Base-by-base conservation (phyloP, 2,888 invertebrate genomes). In the Hydrotaea cyrtoneurina region DNA sequence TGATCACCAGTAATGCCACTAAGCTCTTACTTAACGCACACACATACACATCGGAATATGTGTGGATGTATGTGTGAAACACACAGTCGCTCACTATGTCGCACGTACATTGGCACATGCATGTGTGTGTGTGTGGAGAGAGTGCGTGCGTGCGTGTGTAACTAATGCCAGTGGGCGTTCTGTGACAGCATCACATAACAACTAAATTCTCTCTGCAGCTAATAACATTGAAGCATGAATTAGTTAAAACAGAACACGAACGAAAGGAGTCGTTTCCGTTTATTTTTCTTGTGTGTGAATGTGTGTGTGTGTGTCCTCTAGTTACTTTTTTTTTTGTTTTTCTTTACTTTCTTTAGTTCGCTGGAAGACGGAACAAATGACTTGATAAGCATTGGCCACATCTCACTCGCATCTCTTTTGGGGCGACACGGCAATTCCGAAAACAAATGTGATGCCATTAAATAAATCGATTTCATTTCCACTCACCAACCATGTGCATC, bases 151-250 rank as follows among this genome's bases (percentile, higher is more conserved):
- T 73, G 66, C 62, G 85, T 77, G 73, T 86, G 23, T 73, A 43
- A 53, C 77, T 74, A 82, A 86, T 84, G 86, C 80, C 59, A 59
- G 62, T 77, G 80, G 80, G 86, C 81, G 80, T 76, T 79, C 73
- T 85, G 84, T 86, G 86, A 87, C 87, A 87, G 83, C 84, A 78
- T 79, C 86, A 87, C 86, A 86, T 86, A 87, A 86, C 87, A 88
- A 88, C 88, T 88, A 87, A 88, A 88, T 87, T 87, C 89, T 87
- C 89, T 87, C 76, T 84, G 80, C 87, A 88, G 89, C 89, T 86
- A 87, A 87, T 87, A 87, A 86, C 77, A 83, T 69, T 75, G 77
- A 83, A 85, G 79, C 79, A 85, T 73, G 84, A 81, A 84, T 79
- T 81, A 76, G 84, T 84, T 84, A 78, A 78, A 73, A 69, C 31